Evolutionary conservation across 2,113 vertebrate species (phyloP).

Genomic region (Marcusenius ussheri): DNA sequence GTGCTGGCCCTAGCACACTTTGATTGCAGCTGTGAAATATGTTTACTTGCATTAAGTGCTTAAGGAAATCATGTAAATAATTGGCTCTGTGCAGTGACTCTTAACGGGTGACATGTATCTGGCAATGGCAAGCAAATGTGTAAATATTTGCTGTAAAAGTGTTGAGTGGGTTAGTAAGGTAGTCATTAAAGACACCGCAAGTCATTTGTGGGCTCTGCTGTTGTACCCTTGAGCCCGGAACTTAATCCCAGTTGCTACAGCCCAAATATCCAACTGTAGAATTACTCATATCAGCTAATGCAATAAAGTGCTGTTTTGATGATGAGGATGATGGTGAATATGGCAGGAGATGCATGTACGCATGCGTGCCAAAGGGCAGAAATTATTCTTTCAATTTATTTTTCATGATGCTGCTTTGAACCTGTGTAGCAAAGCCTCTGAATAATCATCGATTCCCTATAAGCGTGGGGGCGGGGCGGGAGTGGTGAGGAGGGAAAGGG

Average conservation of each 20-base stretch:
- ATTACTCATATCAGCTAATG: neutral
- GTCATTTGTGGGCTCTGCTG: neutral
- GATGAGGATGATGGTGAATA: neutral
- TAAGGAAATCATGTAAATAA: neutral
- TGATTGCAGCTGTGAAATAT: slow-evolving; percentile 2
- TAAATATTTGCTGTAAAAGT: slow-evolving; percentile 7
- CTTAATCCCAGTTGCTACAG: neutral
- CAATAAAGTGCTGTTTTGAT: neutral
- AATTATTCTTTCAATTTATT: neutral
- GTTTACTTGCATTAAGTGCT: slow-evolving; percentile 1
- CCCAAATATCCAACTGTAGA: neutral
- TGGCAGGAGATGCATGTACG: neutral
- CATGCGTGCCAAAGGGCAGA: neutral
- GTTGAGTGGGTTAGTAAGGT: neutral
- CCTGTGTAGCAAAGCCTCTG: neutral
- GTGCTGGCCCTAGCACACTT: neutral
- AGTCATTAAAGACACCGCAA: neutral
- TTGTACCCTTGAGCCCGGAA: neutral
- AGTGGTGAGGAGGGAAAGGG: neutral
- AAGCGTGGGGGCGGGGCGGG: neutral
- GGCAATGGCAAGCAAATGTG: neutral
- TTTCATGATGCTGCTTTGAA: neutral
- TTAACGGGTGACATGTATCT: neutral
- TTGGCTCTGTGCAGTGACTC: neutral
- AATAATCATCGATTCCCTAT: neutral